Evolutionary conservation across 2,797 vertebrate species (phyloP).

Genomic region (Tadarida brasiliensis): DNA sequence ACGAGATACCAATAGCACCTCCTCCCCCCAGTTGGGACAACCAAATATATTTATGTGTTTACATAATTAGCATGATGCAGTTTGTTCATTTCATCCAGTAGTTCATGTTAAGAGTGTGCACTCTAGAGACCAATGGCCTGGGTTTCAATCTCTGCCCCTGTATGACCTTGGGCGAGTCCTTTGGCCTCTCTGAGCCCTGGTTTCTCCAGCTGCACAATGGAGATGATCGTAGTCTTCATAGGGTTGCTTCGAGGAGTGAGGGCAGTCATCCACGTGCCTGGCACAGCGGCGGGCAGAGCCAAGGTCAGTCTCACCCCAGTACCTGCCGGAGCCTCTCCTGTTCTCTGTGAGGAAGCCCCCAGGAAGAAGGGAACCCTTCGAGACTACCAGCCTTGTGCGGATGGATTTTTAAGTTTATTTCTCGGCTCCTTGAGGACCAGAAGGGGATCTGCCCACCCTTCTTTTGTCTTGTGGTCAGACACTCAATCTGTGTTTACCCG

Average conservation of each 20-base stretch:
- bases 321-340: background rate
- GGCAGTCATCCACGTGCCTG: rapidly evolving
- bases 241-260: background rate
- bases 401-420: background rate
- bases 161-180: background rate
- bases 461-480: constrained; percentile 77
- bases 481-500: constrained; percentile 78
- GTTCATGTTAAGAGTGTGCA: background rate
- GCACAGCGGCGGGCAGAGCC: background rate
- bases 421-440: constrained; percentile 45
- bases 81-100: background rate
- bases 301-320: background rate
- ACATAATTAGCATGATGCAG: background rate
- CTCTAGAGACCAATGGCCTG: background rate
- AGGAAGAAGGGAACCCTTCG: background rate
- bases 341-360: background rate
- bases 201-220: background rate
- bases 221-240: rapidly evolving
- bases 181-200: background rate
- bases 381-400: background rate
- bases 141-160: background rate
- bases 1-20: background rate
- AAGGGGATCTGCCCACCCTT: constrained; percentile 46
- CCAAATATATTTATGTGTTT: background rate
- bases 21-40: background rate